A percentile compares a stretch with the other conserved stretches of the same genome.
Evolutionary conservation across 1,140 invertebrate species (phyloP).

Genomic region (Doryteuthis pealeii): DNA sequence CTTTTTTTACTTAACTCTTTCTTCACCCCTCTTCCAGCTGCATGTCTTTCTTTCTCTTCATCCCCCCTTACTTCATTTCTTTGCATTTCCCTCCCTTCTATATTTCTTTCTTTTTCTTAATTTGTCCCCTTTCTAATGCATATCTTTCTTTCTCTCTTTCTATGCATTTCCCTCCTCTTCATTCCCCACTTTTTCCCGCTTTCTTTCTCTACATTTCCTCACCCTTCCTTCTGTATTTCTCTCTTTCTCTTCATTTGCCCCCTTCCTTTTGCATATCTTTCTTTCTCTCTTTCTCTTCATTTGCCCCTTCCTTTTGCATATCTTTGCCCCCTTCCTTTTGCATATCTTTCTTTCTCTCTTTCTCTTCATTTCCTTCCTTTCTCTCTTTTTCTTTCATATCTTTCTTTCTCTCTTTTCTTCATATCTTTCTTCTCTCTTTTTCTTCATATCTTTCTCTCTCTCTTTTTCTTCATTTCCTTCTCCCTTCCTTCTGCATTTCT

Average conservation of each 20-base stretch:
- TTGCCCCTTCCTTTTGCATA: no score
- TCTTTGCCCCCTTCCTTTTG: no score
- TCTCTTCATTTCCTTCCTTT: no score
- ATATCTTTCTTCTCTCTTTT: no score
- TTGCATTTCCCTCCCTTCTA: constrained; percentile 13
- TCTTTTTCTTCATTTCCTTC: constrained; percentile 9
- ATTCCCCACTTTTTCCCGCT: constrained; percentile 5
- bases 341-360: no score
- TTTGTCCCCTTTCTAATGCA: no score
- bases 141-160: constrained; percentile 12
- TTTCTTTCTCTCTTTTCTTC: no score
- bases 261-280: neutral
- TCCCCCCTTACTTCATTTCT: constrained; percentile 7
- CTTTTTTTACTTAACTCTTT: neutral
- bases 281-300: constrained; percentile 3
- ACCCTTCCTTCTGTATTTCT: neutral
- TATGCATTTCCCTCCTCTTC: neutral
- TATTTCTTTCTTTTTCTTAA: no score
- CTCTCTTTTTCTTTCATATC: no score
- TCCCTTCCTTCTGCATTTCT: constrained; percentile 4
- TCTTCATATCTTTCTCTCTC: constrained; percentile 14
- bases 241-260: neutral
- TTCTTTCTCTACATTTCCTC: neutral
- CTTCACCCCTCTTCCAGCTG: neutral
- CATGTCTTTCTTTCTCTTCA: constrained; percentile 7